Percentiles rank a stretch among this genome's conserved stretches.
These are phyloP conservation scores for Argyrosomus japonicus DNA, from an alignment of 2,113 vertebrate species.

Conservation along the genomic window DNA sequence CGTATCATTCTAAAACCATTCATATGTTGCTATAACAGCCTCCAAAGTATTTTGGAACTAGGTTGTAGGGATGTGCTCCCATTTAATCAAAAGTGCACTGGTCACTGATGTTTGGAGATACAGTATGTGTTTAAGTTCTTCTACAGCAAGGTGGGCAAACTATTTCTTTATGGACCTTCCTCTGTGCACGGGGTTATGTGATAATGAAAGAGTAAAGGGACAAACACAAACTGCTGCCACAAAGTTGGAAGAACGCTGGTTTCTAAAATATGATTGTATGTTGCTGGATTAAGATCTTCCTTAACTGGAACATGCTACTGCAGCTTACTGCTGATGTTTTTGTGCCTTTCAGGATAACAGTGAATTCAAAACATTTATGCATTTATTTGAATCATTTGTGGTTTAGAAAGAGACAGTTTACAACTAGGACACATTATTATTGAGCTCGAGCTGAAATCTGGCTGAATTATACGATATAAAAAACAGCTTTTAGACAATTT, in stretches of 20 bases:
- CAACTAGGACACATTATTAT: slow-evolving; percentile 5
- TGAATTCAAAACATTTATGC: not conserved
- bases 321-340: not conserved
- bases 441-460: not conserved
- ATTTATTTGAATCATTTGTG: not conserved
- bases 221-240: not conserved
- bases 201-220: not conserved
- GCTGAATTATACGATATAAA: not conserved
- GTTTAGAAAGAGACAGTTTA: not conserved
- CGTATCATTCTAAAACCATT: not conserved
- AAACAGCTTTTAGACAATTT: slow-evolving; percentile 1
- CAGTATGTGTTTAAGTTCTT: not conserved
- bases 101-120: not conserved
- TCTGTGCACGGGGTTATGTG: not conserved
- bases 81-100: not conserved
- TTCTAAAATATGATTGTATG: not conserved
- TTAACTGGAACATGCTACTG: no score
- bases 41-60: not conserved
- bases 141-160: not conserved
- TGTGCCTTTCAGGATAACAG: not conserved
- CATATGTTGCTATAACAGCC: not conserved
- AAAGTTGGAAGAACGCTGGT: not conserved
- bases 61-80: not conserved
- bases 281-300: no score
- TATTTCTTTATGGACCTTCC: not conserved